Base-by-base conservation (phyloP, 2,797 vertebrate species). In the Sciurus vulgaris region DNA sequence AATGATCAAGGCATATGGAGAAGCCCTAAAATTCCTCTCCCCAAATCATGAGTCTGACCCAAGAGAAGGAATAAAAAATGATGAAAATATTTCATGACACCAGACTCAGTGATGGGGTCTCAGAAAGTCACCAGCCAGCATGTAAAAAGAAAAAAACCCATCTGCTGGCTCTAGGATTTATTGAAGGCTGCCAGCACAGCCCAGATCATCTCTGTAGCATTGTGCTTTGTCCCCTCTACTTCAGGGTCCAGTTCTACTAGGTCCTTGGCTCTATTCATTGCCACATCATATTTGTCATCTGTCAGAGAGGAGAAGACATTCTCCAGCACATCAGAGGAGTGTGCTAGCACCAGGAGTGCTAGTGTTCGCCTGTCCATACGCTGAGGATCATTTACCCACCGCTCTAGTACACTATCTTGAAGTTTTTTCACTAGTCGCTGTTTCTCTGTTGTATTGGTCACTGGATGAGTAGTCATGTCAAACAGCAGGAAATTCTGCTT, bases 401-500 rank as follows among this genome's bases (percentile, higher is more conserved):
- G 98, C 51, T 99, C 99, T 82, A 99, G 97, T 4, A 99, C 93
- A 8, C 98, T 98, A 18, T 98, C 99, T 95, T 99, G 99, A 0
- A 99, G 97, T 70, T 98, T 98, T 92, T 97, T 98, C 54, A 99
- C 96, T 96, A 99, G 94, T 17, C 99, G 98, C 94, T 99, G 98
- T 97, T 99, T 99, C 98, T 99, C 98, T 0, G 98, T 97, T 83
- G 94, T 85, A 30, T 99, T 99, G 98, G 98, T 98, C 82, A 99
- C 96, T 0, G 99, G 99, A 96, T 99, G 99, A 0, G 99, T 99
- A 88, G 99, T 99, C 99, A 99, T 98, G 97, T 99, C 99, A 0
- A 99, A 99, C 2, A 99, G 98, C 5, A 99, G 98, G 97, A 99
- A 99, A 97, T 99, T 99, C 97, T 99, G 99, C 95, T 99, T 99